Conservation (phyloP, 2,113 vertebrate genomes). For the Pangasianodon gigas region DNA sequence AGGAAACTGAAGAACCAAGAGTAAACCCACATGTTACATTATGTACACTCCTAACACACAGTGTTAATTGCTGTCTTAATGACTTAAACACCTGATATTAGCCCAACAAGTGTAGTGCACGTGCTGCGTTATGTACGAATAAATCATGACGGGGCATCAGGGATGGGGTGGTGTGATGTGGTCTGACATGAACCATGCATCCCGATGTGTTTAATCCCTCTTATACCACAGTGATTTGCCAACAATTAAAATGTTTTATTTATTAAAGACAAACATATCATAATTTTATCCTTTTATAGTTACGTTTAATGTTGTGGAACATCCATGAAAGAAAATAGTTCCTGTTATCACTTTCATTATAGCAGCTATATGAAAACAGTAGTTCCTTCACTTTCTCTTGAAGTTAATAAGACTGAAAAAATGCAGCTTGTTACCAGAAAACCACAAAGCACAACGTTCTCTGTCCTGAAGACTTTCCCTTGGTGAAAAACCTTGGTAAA, state of each 20-base stretch:
- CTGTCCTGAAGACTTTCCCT: background rate
- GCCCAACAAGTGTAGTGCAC: background rate
- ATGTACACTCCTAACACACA: background rate
- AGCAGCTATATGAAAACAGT: background rate
- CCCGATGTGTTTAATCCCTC: background rate
- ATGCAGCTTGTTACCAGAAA: background rate
- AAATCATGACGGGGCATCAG: background rate
- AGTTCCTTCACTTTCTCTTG: background rate
- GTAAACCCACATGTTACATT: background rate
- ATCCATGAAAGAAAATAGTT: background rate
- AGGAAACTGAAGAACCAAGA: background rate
- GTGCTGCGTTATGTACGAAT: background rate
- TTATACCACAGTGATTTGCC: background rate
- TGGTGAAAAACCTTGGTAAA: background rate
- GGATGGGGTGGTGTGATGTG: background rate
- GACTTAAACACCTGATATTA: too few species aligned
- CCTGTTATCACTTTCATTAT: background rate
- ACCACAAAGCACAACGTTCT: background rate
- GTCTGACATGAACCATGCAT: background rate
- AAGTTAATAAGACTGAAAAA: background rate
- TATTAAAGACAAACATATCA: background rate
- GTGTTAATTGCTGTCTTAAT: background rate
- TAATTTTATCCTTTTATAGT: too few species aligned
- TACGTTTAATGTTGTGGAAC: too few species aligned
- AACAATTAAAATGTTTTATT: background rate